These are phyloP conservation scores for Leptopilina boulardi DNA, from an alignment of 1,140 invertebrate genomes.

Conservation along the genomic window DNA sequence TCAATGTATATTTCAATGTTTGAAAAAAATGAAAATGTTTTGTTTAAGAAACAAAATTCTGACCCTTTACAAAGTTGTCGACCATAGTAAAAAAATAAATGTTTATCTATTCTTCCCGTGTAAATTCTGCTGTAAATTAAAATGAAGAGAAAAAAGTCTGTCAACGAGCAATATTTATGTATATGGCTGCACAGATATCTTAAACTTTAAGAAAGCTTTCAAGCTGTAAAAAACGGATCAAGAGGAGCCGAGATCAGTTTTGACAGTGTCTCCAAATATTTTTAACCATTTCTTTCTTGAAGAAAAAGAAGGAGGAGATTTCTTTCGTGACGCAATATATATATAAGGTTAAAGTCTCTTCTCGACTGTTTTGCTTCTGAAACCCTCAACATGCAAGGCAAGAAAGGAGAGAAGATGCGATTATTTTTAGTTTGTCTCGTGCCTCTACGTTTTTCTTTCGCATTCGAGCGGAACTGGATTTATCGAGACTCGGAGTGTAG, in stretches of 20 bases:
- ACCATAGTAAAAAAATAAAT: not conserved
- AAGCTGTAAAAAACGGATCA: not conserved
- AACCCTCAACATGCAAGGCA: not conserved
- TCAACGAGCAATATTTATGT: constrained; percentile 1
- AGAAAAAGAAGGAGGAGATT: not conserved
- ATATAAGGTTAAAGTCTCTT: constrained; percentile 18
- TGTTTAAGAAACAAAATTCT: too few species aligned
- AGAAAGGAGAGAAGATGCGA: not conserved
- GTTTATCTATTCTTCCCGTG: not conserved
- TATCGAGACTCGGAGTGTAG: not conserved
- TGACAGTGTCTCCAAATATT: constrained; percentile 12
- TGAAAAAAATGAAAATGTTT: too few species aligned
- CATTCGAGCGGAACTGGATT: not conserved
- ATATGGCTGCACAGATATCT: not conserved
- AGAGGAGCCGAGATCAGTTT: constrained; percentile 2
- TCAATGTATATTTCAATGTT: too few species aligned
- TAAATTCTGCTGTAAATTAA: not conserved
- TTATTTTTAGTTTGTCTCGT: constrained; percentile 33
- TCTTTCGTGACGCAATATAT: not conserved
- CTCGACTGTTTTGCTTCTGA: constrained; percentile 2
- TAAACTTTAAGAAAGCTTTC: not conserved
- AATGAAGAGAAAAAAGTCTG: not conserved
- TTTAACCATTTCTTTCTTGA: constrained; percentile 3
- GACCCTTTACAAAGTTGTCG: too few species aligned
- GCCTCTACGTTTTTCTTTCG: constrained; percentile 17